Conservation (phyloP, 2,113 vertebrate species). For the Myiozetetes cayanensis region DNA sequence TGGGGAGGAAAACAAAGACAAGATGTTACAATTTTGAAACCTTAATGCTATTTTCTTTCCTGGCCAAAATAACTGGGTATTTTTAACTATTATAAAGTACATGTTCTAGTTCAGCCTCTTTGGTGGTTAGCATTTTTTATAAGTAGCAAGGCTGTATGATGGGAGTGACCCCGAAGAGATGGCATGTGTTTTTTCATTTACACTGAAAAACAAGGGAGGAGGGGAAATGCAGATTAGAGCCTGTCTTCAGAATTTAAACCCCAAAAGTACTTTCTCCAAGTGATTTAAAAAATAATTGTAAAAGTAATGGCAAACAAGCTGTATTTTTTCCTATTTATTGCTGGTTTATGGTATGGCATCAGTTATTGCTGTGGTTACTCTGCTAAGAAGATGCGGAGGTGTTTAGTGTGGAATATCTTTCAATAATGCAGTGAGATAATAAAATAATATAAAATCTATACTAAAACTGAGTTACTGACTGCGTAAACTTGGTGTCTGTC, state of each 20-base stretch:
- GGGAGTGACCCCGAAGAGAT: neutral
- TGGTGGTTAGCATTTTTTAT: neutral
- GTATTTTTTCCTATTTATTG: neutral
- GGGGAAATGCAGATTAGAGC: neutral
- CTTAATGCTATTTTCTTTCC: neutral
- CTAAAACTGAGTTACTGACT: neutral
- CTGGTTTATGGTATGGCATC: neutral
- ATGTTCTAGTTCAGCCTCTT: neutral
- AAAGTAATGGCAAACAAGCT: neutral
- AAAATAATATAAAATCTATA: neutral
- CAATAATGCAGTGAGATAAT: neutral
- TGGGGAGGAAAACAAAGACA: accelerated
- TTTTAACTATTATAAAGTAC: neutral
- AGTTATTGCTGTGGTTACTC: neutral
- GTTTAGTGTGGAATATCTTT: neutral
- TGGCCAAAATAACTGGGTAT: neutral
- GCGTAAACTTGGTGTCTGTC: neutral
- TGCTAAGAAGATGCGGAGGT: neutral
- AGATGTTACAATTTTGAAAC: neutral
- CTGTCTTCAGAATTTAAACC: neutral
- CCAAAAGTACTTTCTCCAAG: neutral
- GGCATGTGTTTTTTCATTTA: neutral
- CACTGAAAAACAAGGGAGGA: neutral
- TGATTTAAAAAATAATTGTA: neutral
- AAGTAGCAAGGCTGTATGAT: neutral